A percentile compares a stretch with the other conserved stretches of the same genome.
Conservation (phyloP, 2,888 invertebrate species). For the Diarsia brunnea region DNA sequence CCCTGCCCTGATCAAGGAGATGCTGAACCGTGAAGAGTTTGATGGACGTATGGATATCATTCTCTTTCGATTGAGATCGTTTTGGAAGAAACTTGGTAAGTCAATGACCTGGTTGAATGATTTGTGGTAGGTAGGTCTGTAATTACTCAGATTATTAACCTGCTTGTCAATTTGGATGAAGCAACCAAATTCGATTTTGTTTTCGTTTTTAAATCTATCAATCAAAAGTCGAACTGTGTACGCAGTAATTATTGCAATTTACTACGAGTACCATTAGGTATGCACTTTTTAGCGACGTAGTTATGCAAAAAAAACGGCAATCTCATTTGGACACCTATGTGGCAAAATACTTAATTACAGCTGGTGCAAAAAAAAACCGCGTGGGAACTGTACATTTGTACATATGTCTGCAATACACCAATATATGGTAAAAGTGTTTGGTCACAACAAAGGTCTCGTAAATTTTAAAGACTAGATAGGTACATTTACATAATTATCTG, state of each 20-base stretch:
- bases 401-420: too few species aligned
- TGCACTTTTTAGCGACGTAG: not conserved
- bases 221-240: not conserved
- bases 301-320: not conserved
- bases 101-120: not conserved
- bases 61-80: conserved; percentile 88
- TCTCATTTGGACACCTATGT: not conserved
- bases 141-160: not conserved
- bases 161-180: not conserved
- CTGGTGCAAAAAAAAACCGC: not conserved
- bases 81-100: conserved; percentile 89
- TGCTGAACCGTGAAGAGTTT: conserved; percentile 90
- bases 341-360: not conserved
- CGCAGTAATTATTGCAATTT: not conserved
- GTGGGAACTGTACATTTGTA: too few species aligned
- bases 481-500: too few species aligned
- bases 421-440: too few species aligned
- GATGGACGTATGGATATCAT: conserved; percentile 91
- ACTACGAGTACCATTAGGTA: not conserved
- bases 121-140: not conserved
- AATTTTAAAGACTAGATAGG: too few species aligned
- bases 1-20: conserved; percentile 89
- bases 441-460: too few species aligned
- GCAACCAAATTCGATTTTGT: not conserved
- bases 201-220: not conserved